Evolutionary conservation across 2,797 vertebrate species (phyloP), one percentile per base, ranked within the genome.

Genomic region (Eospalax fontanierii): DNA sequence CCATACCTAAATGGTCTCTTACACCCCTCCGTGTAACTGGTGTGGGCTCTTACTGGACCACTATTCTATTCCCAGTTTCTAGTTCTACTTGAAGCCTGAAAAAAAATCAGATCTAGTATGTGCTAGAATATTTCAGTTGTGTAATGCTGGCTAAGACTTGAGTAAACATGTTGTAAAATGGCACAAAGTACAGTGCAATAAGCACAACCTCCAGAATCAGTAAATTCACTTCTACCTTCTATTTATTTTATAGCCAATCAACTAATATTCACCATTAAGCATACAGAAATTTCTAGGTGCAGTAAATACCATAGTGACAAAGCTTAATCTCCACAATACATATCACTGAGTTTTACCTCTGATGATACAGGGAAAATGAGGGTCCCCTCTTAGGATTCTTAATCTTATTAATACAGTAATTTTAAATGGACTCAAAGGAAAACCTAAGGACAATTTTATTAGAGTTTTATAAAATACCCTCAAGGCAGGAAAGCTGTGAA

Each of bases 331-430:
- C 38, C 15, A 73, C 11, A 82, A 19, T 43, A 80, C 16, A 26
- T 86, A 30, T 35, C 57, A 63, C 38, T 92, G 57, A 89, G 92
- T 90, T 54, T 95, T 93, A 87, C 9, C 59, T 89, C 16, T 93
- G 81, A 90, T 54, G 50, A 54, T 15, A 54, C 50, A 54, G 50
- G 50, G 50, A 12, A 54, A 10, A 54, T 54, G 50, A 54, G 50
- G 50, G 12, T 12, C 14, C 50, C 7, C 8, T 54, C 50, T 15
- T 54, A 54, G 12, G 14, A 12, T 9, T 54, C 12, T 54, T 54
- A 54, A 12, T 54, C 50, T 54, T 14, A 54, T 54, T 54, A 54
- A 54, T 9, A 54, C 14, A 54, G 14, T 54, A n/a, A n/a, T 54
- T 54, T 54, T 9, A 54, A 15, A 54, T 54, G 50, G 12, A 54